A percentile compares a stretch with the other conserved stretches of the same genome.
These are phyloP conservation scores for Lepilemur ruficaudatus DNA, from an alignment of 2,797 vertebrate genomes.

Conservation along the genomic window DNA sequence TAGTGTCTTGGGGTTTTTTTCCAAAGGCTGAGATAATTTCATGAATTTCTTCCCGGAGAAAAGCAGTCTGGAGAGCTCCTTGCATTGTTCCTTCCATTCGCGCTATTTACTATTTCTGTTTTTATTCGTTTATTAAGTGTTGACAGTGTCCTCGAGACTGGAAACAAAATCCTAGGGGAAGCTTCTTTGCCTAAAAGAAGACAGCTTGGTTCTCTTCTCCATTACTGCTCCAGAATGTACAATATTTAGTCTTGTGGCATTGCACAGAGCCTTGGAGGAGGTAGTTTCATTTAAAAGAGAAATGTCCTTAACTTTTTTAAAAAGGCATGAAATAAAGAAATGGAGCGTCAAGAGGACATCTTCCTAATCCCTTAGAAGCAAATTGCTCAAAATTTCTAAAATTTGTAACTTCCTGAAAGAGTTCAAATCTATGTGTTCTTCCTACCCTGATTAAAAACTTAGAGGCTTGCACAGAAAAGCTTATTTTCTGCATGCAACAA, in stretches of 20 bases:
- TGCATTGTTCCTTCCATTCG: conserved; percentile 10
- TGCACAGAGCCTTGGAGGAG: background rate
- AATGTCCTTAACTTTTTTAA: background rate
- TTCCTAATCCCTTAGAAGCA: background rate
- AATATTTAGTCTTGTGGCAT: background rate
- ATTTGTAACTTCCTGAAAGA: background rate
- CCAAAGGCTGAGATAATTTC: background rate
- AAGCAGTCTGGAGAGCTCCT: background rate
- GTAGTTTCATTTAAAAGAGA: background rate
- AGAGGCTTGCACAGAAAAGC: background rate
- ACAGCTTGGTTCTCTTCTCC: background rate
- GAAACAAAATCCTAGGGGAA: background rate
- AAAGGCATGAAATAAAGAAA: background rate
- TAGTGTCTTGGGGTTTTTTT: background rate
- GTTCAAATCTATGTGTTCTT: background rate
- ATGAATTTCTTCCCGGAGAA: background rate
- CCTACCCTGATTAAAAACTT: background rate
- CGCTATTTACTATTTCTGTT: background rate
- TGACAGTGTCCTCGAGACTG: background rate
- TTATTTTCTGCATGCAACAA: background rate
- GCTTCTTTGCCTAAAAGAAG: background rate
- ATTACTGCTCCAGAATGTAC: background rate
- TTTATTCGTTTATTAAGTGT: conserved; percentile 24
- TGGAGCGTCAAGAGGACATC: background rate
- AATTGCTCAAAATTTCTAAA: background rate